phyloP scores from a whole-genome alignment of 2,113 vertebrate genomes.

The Solea senegalensis region DNA sequence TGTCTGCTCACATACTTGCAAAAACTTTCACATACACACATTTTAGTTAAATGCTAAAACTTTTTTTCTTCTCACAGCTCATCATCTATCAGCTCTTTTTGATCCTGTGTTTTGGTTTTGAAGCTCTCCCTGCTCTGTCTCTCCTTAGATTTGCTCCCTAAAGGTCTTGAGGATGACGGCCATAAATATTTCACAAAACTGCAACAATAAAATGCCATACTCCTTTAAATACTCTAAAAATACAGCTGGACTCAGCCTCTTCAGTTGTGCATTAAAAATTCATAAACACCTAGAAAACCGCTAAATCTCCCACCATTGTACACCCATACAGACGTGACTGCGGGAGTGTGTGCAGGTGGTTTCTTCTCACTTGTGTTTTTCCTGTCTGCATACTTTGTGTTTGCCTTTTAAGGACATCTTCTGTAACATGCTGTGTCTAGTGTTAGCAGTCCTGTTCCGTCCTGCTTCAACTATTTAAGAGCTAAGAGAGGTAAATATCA shows the following conservation, averaged over 20 bases:
- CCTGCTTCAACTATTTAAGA: constrained; percentile 19
- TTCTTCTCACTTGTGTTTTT: constrained; percentile 32
- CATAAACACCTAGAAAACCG: constrained; percentile 67
- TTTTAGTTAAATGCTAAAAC: not conserved
- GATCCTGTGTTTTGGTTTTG: constrained; percentile 35
- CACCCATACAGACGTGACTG: constrained; percentile 39
- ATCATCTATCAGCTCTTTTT: constrained; percentile 22
- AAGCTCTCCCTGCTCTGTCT: constrained; percentile 30
- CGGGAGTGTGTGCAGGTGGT: constrained; percentile 41
- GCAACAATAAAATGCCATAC: constrained; percentile 83
- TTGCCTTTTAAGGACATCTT: not conserved
- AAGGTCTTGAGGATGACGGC: constrained; percentile 62
- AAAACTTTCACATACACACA: not conserved
- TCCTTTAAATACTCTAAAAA: constrained; percentile 84
- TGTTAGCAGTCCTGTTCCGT: constrained; percentile 29
- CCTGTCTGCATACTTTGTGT: constrained; percentile 23
- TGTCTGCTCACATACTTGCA: not conserved
- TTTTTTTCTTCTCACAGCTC: constrained; percentile 1
- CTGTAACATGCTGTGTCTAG: constrained; percentile 8
- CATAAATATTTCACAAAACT: constrained; percentile 81
- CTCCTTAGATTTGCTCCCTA: constrained; percentile 61
- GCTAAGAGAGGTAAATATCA: constrained; percentile 45
- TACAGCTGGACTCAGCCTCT: constrained; percentile 71
- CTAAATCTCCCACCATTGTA: constrained; percentile 53
- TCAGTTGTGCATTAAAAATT: constrained; percentile 72